phyloP scores from a whole-genome alignment of 35 echinoderm and acorn worm genomes.

The Chiridota heheva region DNA sequence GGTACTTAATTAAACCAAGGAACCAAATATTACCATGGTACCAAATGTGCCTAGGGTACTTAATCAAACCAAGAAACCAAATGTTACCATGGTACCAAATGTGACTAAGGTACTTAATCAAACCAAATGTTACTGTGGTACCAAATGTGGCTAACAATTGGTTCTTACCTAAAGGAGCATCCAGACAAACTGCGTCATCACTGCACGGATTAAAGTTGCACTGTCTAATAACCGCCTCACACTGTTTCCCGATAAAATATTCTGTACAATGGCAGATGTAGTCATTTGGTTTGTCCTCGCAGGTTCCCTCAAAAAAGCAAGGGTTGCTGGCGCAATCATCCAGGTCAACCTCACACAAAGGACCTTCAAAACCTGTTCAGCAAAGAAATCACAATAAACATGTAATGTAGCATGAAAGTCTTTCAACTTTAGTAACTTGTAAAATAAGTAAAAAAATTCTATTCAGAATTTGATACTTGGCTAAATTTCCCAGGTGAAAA shows the following conservation, averaged over 20 bases:
- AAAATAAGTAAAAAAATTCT: background rate
- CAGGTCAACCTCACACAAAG: slow-evolving; percentile 66
- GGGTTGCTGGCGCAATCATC: slow-evolving; percentile 88
- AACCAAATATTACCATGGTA: too few relatives aligned
- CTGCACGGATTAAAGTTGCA: slow-evolving; percentile 98
- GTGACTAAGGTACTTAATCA: too few relatives aligned
- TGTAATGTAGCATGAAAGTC: too few relatives aligned
- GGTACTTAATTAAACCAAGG: too few relatives aligned
- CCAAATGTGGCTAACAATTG: background rate
- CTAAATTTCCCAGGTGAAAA: background rate
- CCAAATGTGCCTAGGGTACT: too few relatives aligned
- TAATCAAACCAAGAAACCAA: too few relatives aligned
- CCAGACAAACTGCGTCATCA: slow-evolving; percentile 83
- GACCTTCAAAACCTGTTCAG: slow-evolving; percentile 90
- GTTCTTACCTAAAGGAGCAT: slow-evolving; percentile 78
- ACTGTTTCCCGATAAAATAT: slow-evolving; percentile 76
- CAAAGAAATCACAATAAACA: background rate
- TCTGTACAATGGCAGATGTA: slow-evolving; percentile 71
- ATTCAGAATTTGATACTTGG: background rate
- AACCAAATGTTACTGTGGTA: too few relatives aligned
- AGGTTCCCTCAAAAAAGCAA: slow-evolving; percentile 90
- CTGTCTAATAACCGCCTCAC: slow-evolving; percentile 85
- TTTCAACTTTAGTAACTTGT: too few relatives aligned
- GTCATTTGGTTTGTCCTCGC: slow-evolving; percentile 64
- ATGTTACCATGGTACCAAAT: too few relatives aligned